Evolutionary conservation across 23 tunicate species (phyloP).

Genomic region (Pegea sp.): DNA sequence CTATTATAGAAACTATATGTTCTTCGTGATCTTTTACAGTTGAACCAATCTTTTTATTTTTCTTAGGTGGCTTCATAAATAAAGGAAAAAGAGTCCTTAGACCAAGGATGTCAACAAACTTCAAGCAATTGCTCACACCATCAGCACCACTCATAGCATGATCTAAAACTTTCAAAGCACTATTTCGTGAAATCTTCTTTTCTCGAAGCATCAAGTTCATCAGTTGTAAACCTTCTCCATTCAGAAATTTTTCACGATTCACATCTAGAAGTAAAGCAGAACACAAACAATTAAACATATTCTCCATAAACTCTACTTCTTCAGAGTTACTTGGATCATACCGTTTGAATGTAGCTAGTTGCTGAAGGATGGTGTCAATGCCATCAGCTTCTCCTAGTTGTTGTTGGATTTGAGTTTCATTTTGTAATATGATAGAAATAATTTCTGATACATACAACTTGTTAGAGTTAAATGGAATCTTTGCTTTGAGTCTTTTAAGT

Average conservation of each 20-base stretch:
- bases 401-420: conserved; percentile 29
- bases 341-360: conserved; percentile 77
- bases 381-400: conserved; percentile 74
- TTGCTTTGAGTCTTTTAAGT: conserved; percentile 42
- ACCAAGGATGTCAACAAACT: conserved; percentile 86
- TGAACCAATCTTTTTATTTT: conserved; percentile 61
- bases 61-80: conserved; percentile 88
- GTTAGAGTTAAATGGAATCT: conserved; percentile 60
- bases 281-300: conserved; percentile 75
- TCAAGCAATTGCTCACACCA: conserved; percentile 66
- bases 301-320: conserved; percentile 93
- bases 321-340: conserved; percentile 60
- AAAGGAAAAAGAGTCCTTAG: conserved; percentile 78
- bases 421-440: conserved; percentile 70
- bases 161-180: conserved; percentile 78
- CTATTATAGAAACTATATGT: conserved; percentile 57
- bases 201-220: conserved; percentile 95
- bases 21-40: conserved; percentile 77
- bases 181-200: conserved; percentile 84
- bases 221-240: conserved; percentile 94
- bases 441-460: conserved; percentile 68
- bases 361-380: conserved; percentile 61
- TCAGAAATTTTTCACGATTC: conserved; percentile 49
- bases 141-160: conserved; percentile 84
- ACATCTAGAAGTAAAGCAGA: conserved; percentile 27